Evolutionary conservation across 2,113 vertebrate genomes (phyloP).

Genomic region (Anseranas semipalmata): DNA sequence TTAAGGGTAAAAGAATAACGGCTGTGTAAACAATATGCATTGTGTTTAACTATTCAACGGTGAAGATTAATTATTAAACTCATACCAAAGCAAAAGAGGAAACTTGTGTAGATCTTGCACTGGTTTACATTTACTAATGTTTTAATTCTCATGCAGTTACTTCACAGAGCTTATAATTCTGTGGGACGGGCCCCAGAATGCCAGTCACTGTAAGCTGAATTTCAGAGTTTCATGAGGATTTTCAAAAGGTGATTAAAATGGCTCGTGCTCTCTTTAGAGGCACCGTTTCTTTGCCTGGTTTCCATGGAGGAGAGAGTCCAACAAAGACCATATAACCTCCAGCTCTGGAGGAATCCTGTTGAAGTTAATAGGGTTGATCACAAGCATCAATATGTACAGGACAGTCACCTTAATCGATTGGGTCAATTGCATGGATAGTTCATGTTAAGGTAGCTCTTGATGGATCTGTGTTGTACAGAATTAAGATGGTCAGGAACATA

Average conservation of each 20-base stretch:
- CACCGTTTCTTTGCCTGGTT: background rate
- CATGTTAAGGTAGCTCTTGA: background rate
- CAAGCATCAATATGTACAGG: background rate
- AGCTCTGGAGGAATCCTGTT: background rate
- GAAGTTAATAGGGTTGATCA: background rate
- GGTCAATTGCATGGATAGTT: background rate
- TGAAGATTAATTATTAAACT: conserved; percentile 65
- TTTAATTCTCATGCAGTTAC: background rate
- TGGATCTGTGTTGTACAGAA: background rate
- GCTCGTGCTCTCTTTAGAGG: background rate
- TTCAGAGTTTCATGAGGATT: background rate
- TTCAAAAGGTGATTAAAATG: background rate
- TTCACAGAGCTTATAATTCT: background rate
- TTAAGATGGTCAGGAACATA: background rate
- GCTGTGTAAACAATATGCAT: conserved; percentile 31
- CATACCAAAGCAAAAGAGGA: background rate
- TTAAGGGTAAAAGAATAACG: conserved; percentile 11
- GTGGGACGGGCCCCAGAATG: background rate
- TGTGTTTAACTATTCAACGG: conserved; percentile 62
- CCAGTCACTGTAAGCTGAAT: background rate
- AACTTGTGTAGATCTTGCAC: background rate
- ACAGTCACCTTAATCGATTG: background rate
- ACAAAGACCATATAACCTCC: background rate
- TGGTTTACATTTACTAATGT: background rate
- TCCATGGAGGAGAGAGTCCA: background rate